These are phyloP conservation scores for Menidia beryllina DNA, from an alignment of 2,113 vertebrate genomes.

Conservation along the genomic window DNA sequence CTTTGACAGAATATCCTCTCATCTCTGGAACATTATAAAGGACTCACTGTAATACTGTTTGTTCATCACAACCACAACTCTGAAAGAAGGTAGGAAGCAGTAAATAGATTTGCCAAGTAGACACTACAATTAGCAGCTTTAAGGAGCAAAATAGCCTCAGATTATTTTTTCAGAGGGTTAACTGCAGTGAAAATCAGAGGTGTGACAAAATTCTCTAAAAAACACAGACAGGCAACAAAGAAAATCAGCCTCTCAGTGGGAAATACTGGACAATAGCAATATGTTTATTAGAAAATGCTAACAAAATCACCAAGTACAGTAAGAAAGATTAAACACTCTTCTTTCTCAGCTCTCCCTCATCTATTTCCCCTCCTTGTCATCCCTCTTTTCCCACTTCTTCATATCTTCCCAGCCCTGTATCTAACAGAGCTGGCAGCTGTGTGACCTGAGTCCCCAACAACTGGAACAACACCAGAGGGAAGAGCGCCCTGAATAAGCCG, in stretches of 20 bases:
- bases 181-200: not conserved
- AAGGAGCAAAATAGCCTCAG: not conserved
- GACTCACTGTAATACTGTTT: not conserved
- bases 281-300: not conserved
- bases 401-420: slow-evolving; percentile 16
- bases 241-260: not conserved
- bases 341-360: not conserved
- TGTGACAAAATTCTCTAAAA: not conserved
- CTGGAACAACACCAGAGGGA: slow-evolving; percentile 67
- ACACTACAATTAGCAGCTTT: not conserved
- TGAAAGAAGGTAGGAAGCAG: not conserved
- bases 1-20: not conserved
- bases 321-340: not conserved
- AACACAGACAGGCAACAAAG: not conserved
- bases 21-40: slow-evolving; percentile 2
- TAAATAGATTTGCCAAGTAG: not conserved
- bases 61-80: not conserved
- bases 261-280: not conserved
- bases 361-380: not conserved
- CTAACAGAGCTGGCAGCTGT: slow-evolving; percentile 64
- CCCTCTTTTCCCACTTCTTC: slow-evolving; percentile 1
- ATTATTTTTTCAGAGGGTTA: not conserved
- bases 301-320: not conserved
- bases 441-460: slow-evolving; percentile 70
- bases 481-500: slow-evolving; percentile 23